Base-by-base conservation (phyloP, 2,888 invertebrate species). In the Acleris laterana region DNA sequence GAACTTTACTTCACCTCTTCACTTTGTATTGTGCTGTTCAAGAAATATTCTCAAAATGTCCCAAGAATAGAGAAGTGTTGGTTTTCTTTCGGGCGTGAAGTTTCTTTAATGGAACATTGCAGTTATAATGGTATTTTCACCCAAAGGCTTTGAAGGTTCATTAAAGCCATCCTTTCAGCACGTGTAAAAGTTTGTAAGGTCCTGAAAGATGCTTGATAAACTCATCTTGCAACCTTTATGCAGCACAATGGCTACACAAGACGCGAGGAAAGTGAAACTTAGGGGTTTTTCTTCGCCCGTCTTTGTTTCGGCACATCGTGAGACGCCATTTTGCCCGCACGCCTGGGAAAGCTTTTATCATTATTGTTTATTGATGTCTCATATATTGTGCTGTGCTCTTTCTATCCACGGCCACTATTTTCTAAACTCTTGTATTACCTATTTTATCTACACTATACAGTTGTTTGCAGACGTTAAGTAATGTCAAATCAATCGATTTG, bases 231-330 rank as follows among this genome's bases (percentile, higher is more conserved):
- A 46, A 73, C 72, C 74, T 80, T 76, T 77, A 76, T 77, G 71
- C 72, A 72, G 75, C 70, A 84, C 83, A 86, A 84, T 82, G 78
- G 72, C 80, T 80, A 75, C 77, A 85, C 81, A 85, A 82, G 81
- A 78, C 72, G 69, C 62, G 72, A 78, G 78, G 79, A 87, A 87
- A 87, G 88, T 86, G 86, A 87, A 86, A 89, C 85, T 71, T 80
- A 79, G 77, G 77, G 74, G 71, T 78, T 84, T 84, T 83, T 81
- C 78, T 79, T 72, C 70, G 72, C 76, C 73, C 65, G 74, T 72
- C 79, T 81, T 82, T 85, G 82, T 84, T 71, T 84, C 73, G 79
- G 74, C 74, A 71, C 72, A 71, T 55, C 71, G 77, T 77, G 77
- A 79, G 77, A 78, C 76, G 75, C 70, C 70, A 73, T 80, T 82